Conservation (phyloP, 2,888 invertebrate species). For the Ophioninae sp. region DNA sequence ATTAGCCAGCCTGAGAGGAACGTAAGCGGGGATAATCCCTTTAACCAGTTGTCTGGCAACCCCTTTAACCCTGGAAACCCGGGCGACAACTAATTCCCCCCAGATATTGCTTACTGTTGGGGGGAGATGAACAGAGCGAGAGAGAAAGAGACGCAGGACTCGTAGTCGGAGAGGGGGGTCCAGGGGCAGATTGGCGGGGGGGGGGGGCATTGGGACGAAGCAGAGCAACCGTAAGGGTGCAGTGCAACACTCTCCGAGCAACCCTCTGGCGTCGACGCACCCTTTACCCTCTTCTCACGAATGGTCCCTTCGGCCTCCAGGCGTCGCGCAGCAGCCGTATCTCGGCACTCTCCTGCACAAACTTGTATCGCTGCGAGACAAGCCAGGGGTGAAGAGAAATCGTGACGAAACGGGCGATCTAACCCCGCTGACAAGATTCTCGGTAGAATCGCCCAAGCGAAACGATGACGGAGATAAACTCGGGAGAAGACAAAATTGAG, state of each 20-base stretch:
- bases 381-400: background rate
- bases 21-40: constrained; percentile 79
- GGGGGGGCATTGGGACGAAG: background rate
- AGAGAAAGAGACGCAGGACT: constrained; percentile 1
- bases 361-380: background rate
- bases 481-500: background rate
- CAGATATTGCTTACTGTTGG: constrained; percentile 72
- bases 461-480: background rate
- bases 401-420: constrained; percentile 13
- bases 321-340: background rate
- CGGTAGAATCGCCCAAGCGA: background rate
- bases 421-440: background rate
- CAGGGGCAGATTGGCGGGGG: background rate
- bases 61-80: constrained; percentile 76
- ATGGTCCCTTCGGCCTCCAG: constrained; percentile 14
- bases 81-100: constrained; percentile 77
- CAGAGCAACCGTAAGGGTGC: constrained; percentile 14
- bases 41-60: constrained; percentile 79
- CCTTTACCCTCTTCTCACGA: constrained; percentile 24
- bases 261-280: constrained; percentile 25
- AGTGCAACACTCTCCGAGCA: constrained; percentile 32
- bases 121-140: constrained; percentile 35
- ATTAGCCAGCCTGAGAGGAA: constrained; percentile 74
- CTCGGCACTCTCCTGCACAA: constrained; percentile 7
- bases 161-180: background rate